phyloP scores from a whole-genome alignment of 64 coral and sea anemone species.

The Dendrophyllia cribrosa region DNA sequence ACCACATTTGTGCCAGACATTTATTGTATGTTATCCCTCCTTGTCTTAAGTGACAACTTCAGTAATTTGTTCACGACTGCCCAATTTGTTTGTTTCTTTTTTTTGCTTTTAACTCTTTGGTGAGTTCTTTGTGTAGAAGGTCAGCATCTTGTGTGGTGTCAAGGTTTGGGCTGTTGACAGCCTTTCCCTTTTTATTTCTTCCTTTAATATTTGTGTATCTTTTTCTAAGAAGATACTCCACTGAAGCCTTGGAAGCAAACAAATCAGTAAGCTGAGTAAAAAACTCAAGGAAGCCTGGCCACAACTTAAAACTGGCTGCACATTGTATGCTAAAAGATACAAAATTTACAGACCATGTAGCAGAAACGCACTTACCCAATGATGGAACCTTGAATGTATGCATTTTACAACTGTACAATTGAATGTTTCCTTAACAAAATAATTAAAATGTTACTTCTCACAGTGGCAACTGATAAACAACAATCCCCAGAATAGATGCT shows the following conservation, averaged over 20 bases:
- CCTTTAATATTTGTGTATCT: not conserved
- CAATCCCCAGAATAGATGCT: no score
- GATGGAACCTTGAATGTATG: no score
- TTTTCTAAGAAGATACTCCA: conserved; percentile 3
- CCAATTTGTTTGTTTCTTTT: not conserved
- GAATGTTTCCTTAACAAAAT: no score
- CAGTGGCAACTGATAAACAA: no score
- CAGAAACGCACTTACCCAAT: no score
- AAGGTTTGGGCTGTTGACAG: not conserved
- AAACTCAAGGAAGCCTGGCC: no score
- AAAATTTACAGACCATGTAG: no score
- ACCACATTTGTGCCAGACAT: not conserved
- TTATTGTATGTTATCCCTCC: not conserved
- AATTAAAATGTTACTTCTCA: no score
- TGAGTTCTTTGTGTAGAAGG: conserved; percentile 14
- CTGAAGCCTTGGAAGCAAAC: not conserved
- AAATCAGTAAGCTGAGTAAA: no score
- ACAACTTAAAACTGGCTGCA: no score
- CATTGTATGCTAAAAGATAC: no score
- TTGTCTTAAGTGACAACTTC: conserved; percentile 1
- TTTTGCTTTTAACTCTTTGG: not conserved
- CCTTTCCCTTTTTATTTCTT: not conserved
- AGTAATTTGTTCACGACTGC: not conserved
- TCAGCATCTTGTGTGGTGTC: not conserved
- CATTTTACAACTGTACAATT: no score